Evolutionary conservation across 2,888 invertebrate species (phyloP).

Genomic region (Synergus umbraculus): DNA sequence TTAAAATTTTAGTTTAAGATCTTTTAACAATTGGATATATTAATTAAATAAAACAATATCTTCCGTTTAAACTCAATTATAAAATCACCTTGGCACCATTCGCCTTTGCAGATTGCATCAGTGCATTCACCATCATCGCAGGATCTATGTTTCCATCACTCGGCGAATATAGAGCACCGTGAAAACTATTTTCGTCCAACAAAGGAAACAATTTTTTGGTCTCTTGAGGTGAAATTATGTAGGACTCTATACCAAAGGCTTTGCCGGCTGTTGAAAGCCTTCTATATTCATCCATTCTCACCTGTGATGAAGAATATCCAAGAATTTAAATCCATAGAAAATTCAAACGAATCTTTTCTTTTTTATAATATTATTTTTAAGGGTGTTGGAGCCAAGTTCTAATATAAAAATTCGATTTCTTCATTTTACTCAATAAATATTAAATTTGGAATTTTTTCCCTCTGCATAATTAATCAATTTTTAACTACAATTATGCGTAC

Average conservation of each 20-base stretch:
- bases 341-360: too few relatives aligned
- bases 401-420: too few relatives aligned
- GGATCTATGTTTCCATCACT: constrained; percentile 93
- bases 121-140: constrained; percentile 86
- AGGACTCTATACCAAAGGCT: constrained; percentile 87
- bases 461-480: too few relatives aligned
- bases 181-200: constrained; percentile 85
- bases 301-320: constrained; percentile 75
- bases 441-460: too few relatives aligned
- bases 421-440: too few relatives aligned
- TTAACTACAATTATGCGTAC: too few relatives aligned
- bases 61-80: background rate
- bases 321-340: too few relatives aligned
- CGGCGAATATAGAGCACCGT: constrained; percentile 88
- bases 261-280: constrained; percentile 89
- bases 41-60: constrained; percentile 5
- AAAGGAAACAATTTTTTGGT: constrained; percentile 88
- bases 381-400: too few relatives aligned
- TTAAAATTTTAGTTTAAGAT: background rate
- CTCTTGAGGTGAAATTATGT: constrained; percentile 85
- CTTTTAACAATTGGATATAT: constrained; percentile 28
- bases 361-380: too few relatives aligned
- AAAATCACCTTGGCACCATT: constrained; percentile 84
- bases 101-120: constrained; percentile 85
- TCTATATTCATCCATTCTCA: constrained; percentile 90